A percentile compares a stretch with the other conserved stretches of the same genome.
phyloP scores from a whole-genome alignment of 92 coral and sea anemone species.

The Palythoa heliodiscus region DNA sequence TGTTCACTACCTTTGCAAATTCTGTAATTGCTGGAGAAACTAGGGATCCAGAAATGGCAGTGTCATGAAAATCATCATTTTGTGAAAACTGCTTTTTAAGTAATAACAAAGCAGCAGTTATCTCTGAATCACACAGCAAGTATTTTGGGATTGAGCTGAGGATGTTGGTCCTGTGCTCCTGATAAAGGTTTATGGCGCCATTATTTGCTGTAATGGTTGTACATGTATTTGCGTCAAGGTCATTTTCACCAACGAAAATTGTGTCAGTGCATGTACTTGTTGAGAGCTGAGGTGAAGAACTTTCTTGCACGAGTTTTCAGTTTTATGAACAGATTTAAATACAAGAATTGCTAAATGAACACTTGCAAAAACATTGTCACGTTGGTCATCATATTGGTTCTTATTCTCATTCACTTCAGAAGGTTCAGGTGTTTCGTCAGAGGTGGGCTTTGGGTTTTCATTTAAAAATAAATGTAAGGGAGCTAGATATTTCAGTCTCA shows the following conservation, averaged over 20 bases:
- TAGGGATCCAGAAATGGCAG: not conserved
- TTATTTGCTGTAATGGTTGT: not conserved
- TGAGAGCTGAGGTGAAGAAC: not conserved
- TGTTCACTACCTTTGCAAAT: conserved; percentile 32
- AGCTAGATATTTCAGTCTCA: conserved; percentile 15
- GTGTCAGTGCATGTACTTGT: not conserved
- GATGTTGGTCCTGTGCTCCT: conserved; percentile 7
- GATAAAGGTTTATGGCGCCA: conserved; percentile 7
- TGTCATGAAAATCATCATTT: conserved; percentile 28
- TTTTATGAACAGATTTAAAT: not conserved
- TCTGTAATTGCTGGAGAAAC: conserved; percentile 36
- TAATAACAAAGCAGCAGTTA: conserved; percentile 19
- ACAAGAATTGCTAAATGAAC: not conserved
- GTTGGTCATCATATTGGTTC: not conserved
- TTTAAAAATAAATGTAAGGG: not conserved
- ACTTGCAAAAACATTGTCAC: not conserved
- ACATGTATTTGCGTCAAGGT: conserved; percentile 11
- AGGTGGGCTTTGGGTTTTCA: not conserved
- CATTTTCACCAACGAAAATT: not conserved
- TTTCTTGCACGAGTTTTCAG: not conserved
- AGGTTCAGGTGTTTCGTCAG: not conserved
- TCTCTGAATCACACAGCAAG: conserved; percentile 28
- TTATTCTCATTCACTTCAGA: not conserved
- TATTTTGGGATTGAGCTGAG: not conserved
- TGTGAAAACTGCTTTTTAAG: conserved; percentile 32